Base-by-base conservation (phyloP, 2,113 vertebrate species). In the Alaudala cheleensis region DNA sequence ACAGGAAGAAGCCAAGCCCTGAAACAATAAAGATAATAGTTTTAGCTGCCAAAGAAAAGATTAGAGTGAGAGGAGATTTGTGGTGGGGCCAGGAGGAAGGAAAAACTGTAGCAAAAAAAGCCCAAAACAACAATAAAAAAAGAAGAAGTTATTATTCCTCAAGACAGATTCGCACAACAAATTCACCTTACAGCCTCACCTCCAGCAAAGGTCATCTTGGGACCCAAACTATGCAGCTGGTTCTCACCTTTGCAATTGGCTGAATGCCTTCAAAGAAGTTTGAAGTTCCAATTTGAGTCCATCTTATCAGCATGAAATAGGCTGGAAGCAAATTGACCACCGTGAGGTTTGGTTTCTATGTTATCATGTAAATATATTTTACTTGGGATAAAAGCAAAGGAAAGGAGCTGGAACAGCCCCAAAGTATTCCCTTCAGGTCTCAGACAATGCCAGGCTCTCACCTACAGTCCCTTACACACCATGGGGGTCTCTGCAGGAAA, bases 1-100 rank as follows among this genome's bases (percentile, higher is more conserved):
- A 64, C 40, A 89, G 85, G 89, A 94, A 89, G 92, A 79, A 96
- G 70, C 86, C 83, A 90, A 90, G 83, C 85, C 76, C 76, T 71
- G 80, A 80, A 95, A 95, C 86, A 96, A 94, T 90, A 85, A 91
- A 86, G 92, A 66, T 86, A 93, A 93, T 92, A 74, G 65, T 51
- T 94, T 83, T 88, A 95, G 78, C 60, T 74, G 79, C 92, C 82
- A 95, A 94, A 81, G 71, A 87, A 95, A 77, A 88, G 72, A 96
- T 93, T 69, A 81, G 80, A 91, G 65, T 62, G 88, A 90, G 50
- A 93, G 39, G 40, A 61, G 44, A 91, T 88, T 80, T 90, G 74
- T 8, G 11, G 49, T 56, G 42, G 56, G 64, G 94, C 90, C 76
- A 90, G 73, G 61, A 92, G 51, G 69, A 71, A 84, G 47, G 29